Conservation (phyloP, 2,888 invertebrate species). For the Perithous albicinctus region DNA sequence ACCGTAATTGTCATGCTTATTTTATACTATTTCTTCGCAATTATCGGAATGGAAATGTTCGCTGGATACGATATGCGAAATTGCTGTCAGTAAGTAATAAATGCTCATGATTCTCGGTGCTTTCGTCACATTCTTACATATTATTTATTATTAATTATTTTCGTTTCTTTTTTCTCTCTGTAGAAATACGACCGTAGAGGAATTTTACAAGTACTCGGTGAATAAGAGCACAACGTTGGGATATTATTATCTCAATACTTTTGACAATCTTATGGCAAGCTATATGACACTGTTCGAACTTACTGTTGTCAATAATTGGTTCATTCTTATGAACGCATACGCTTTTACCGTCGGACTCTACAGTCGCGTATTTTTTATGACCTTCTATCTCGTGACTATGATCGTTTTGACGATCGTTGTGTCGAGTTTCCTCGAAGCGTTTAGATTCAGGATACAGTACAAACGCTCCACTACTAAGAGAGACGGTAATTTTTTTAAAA, state of each 20-base stretch:
- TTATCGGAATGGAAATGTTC: slow-evolving; percentile 96
- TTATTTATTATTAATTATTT: neutral
- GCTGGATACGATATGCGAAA: slow-evolving; percentile 90
- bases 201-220: slow-evolving; percentile 90
- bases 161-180: neutral
- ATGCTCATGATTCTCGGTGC: slow-evolving; percentile 7
- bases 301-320: slow-evolving; percentile 97
- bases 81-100: slow-evolving; percentile 91
- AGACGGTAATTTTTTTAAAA: slow-evolving; percentile 87
- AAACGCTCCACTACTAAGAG: slow-evolving; percentile 92
- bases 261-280: slow-evolving; percentile 91
- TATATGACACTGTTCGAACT: slow-evolving; percentile 94
- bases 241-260: slow-evolving; percentile 95
- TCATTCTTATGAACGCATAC: slow-evolving; percentile 95
- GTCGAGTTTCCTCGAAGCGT: slow-evolving; percentile 95
- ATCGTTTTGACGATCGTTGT: slow-evolving; percentile 96
- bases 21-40: slow-evolving; percentile 95
- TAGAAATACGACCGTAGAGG: slow-evolving; percentile 94
- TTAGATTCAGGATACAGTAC: slow-evolving; percentile 95
- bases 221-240: slow-evolving; percentile 90
- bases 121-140: neutral
- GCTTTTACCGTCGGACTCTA: slow-evolving; percentile 90
- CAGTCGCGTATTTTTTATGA: slow-evolving; percentile 94
- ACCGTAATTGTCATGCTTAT: slow-evolving; percentile 93
- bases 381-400: slow-evolving; percentile 95